Base-by-base conservation (phyloP, 1,140 invertebrate genomes). In the Hyposmocoma kahamanoa region DNA sequence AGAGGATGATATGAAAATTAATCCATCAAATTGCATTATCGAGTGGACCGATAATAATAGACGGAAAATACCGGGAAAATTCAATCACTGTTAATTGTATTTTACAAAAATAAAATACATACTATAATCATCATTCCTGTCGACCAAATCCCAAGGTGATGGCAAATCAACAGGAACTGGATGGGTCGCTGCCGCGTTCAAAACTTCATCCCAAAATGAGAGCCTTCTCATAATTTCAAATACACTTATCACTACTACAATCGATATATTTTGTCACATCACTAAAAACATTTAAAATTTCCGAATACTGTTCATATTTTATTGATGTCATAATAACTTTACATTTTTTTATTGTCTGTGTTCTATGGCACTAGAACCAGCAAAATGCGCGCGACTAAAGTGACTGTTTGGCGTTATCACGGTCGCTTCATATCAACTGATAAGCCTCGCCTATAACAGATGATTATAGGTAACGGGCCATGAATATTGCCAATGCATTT, bases 81-180 rank as follows among this genome's bases (percentile, higher is more conserved):
- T n/a, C n/a, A n/a, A n/a, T n/a, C n/a, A n/a, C n/a, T n/a, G n/a
- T n/a, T n/a, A n/a, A n/a, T n/a, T n/a, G n/a, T n/a, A n/a, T n/a
- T n/a, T n/a, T n/a, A n/a, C n/a, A n/a, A n/a, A n/a, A n/a, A n/a
- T n/a, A n/a, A n/a, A n/a, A n/a, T n/a, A n/a, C n/a, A n/a, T n/a
- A n/a, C n/a, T n/a, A n/a, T n/a, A n/a, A n/a, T 61, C 61, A 38
- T 74, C 69, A 41, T 53, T 56, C 13, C 51, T 47, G 41, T 67
- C 60, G 1, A 2, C 13, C 22, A 66, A 50, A 53, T 77, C 77
- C 43, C 72, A 72, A 1, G 69, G 67, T 20, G 77, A 66, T 38
- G 75, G 61, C 24, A 73, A 56, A 46, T 81, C 80, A 15, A 65
- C 72, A 26, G 67, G 68, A 44, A 79, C 75, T n/a, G 80, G 77